Conservation (phyloP, 2,888 invertebrate genomes). For the Argyresthia albistria region DNA sequence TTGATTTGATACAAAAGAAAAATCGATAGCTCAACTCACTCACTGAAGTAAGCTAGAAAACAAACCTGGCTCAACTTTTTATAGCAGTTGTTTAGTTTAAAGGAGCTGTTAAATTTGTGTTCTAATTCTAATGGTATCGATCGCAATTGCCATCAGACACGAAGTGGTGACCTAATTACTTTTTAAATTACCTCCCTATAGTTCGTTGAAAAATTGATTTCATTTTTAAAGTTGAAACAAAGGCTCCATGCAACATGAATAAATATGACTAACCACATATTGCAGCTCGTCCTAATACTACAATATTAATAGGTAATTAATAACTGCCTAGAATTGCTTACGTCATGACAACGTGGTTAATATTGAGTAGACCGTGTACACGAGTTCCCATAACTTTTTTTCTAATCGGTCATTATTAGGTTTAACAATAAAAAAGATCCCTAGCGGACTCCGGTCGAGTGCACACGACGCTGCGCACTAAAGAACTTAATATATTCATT, state of each 20-base stretch:
- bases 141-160: conserved; percentile 36
- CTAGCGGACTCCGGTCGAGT: conserved; percentile 37
- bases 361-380: conserved; percentile 32
- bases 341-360: conserved; percentile 55
- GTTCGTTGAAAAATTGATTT: conserved; percentile 1
- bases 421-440: conserved; percentile 39
- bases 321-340: conserved; percentile 42
- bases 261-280: background rate
- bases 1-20: background rate
- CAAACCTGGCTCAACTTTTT: conserved; percentile 18
- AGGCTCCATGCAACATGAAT: background rate
- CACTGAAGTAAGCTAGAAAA: background rate
- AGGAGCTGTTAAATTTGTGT: conserved; percentile 37
- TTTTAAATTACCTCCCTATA: conserved; percentile 30
- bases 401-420: conserved; percentile 60
- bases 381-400: conserved; percentile 46
- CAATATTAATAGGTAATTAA: conserved; percentile 43
- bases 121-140: conserved; percentile 28
- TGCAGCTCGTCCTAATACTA: background rate
- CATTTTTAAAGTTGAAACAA: background rate
- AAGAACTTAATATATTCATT: conserved; percentile 63
- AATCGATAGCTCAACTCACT: background rate
- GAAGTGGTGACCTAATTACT: conserved; percentile 60
- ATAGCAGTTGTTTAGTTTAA: conserved; percentile 31
- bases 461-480: conserved; percentile 44